These are phyloP conservation scores for Andricus grossulariae DNA, from an alignment of 1,140 invertebrate genomes.

Conservation along the genomic window DNA sequence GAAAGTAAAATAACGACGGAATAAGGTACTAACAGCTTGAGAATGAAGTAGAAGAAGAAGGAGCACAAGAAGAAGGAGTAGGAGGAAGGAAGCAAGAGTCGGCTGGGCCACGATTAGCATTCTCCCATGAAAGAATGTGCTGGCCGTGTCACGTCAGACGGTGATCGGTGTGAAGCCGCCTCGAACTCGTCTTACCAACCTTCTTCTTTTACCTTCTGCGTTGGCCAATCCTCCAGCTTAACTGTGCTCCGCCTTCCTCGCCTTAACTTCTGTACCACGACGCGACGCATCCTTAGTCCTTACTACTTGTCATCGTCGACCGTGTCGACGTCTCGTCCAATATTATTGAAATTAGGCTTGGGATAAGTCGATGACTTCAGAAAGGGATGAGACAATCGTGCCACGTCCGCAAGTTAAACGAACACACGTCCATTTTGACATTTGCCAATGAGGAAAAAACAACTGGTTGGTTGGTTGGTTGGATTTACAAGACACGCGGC, in stretches of 20 bases:
- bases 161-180: conserved; percentile 66
- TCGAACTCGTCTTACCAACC: conserved; percentile 55
- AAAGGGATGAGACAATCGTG: conserved; percentile 19
- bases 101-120: conserved; percentile 68
- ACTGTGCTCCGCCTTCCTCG: conserved; percentile 38
- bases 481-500: conserved; percentile 25
- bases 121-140: conserved; percentile 71
- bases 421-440: conserved; percentile 26
- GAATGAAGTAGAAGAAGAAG: conserved; percentile 36
- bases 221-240: conserved; percentile 37
- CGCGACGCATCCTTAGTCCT: conserved; percentile 6
- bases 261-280: conserved; percentile 42
- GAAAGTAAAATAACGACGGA: conserved; percentile 40
- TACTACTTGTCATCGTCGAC: conserved; percentile 34
- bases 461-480: neutral
- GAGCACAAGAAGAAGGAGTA: conserved; percentile 22
- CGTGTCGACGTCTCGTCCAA: conserved; percentile 48
- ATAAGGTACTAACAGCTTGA: conserved; percentile 42
- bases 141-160: conserved; percentile 65
- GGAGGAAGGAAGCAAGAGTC: conserved; percentile 61
- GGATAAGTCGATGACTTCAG: conserved; percentile 35
- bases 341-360: conserved; percentile 61
- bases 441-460: conserved; percentile 1
- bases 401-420: neutral
- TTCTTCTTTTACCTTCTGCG: conserved; percentile 29